Evolutionary conservation across 2,797 vertebrate genomes (phyloP).

Genomic region (Dromococcyx pavoninus): DNA sequence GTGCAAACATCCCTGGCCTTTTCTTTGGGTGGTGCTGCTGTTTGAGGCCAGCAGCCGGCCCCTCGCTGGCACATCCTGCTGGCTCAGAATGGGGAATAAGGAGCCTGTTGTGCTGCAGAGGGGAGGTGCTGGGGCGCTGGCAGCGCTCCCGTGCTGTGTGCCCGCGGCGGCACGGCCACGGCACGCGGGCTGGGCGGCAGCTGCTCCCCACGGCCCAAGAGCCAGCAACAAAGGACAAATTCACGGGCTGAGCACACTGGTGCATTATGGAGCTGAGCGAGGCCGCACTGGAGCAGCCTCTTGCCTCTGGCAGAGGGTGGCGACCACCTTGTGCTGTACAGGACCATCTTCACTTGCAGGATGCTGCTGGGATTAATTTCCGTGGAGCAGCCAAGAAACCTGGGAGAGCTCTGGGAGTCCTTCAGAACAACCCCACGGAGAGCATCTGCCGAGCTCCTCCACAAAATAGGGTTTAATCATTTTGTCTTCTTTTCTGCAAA

Average conservation of each 20-base stretch:
- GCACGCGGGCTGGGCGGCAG: not conserved
- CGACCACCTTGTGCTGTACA: rapidly evolving
- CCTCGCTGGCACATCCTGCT: rapidly evolving
- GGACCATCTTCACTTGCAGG: not conserved
- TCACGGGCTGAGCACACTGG: not conserved
- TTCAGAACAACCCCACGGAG: rapidly evolving
- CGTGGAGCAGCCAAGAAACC: not conserved
- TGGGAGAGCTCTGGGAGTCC: not conserved
- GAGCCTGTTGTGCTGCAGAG: not conserved
- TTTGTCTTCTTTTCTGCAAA: not conserved
- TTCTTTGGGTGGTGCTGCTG: not conserved
- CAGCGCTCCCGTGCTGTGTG: not conserved
- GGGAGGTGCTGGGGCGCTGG: not conserved
- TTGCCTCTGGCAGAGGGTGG: not conserved
- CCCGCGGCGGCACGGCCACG: not conserved
- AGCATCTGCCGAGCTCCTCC: not conserved
- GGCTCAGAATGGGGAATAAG: not conserved
- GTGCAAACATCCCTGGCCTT: not conserved
- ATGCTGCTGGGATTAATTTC: rapidly evolving
- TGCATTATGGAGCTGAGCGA: not conserved
- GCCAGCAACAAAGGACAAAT: slow-evolving; percentile 8
- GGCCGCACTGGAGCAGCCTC: not conserved
- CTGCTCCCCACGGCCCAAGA: not conserved
- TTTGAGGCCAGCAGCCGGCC: not conserved
- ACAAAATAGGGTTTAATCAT: rapidly evolving